Evolutionary conservation across 2,113 vertebrate species (phyloP).

Genomic region (Rostratula benghalensis): DNA sequence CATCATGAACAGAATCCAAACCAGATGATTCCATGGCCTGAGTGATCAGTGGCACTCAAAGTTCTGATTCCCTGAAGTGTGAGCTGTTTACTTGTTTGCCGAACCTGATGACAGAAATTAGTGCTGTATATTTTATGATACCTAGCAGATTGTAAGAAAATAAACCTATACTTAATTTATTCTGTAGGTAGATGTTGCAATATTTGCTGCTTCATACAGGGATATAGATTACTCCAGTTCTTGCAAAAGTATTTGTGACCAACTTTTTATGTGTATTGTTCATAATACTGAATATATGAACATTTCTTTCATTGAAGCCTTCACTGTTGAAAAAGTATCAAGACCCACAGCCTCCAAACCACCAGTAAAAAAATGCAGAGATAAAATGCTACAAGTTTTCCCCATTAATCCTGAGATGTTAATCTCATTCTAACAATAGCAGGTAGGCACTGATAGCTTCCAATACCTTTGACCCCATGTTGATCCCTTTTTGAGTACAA

Average conservation of each 20-base stretch:
- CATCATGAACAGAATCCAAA: neutral
- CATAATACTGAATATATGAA: neutral
- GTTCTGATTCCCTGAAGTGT: neutral
- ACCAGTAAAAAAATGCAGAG: neutral
- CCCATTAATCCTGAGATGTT: neutral
- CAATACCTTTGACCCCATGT: neutral
- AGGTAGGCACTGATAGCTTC: neutral
- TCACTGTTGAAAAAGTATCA: neutral
- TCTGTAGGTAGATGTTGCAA: neutral
- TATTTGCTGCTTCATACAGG: neutral
- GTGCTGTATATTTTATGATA: neutral
- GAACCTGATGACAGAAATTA: neutral
- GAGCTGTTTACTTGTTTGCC: neutral
- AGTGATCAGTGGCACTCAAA: neutral
- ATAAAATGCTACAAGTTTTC: neutral
- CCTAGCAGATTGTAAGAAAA: neutral
- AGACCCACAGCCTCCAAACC: neutral
- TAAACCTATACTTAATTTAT: neutral
- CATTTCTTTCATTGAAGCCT: neutral
- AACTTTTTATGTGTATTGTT: neutral
- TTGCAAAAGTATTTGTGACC: neutral
- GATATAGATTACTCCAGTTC: neutral
- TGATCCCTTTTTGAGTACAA: neutral
- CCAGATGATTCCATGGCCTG: neutral
- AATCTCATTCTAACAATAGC: neutral